A percentile compares a stretch with the other conserved stretches of the same genome.
Conservation (phyloP, 2,797 vertebrate species). For the Lepus townsendii region DNA sequence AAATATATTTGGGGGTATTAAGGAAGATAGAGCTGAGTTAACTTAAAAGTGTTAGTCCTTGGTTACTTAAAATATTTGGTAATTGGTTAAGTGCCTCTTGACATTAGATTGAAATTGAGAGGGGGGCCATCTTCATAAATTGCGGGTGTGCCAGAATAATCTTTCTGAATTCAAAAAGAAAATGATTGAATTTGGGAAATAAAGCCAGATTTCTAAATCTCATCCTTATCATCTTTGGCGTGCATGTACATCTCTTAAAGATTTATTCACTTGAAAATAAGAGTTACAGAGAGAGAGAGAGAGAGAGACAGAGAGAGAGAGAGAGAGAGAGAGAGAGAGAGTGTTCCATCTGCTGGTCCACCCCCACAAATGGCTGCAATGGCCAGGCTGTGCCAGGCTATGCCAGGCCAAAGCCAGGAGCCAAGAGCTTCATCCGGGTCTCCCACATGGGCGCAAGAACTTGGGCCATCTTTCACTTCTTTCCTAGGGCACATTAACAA, state of each 20-base stretch:
- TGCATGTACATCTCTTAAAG: not conserved
- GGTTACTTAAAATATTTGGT: slow-evolving; percentile 74
- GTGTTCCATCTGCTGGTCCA: too few species aligned
- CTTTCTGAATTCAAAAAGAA: slow-evolving; percentile 59
- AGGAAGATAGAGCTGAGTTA: slow-evolving; percentile 71
- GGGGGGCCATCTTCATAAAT: not conserved
- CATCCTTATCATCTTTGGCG: not conserved
- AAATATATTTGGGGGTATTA: slow-evolving; percentile 79
- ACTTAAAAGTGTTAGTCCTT: slow-evolving; percentile 72
- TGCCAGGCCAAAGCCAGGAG: too few species aligned
- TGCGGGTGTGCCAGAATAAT: slow-evolving; percentile 39
- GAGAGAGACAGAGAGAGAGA: too few species aligned
- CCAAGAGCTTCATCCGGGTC: too few species aligned
- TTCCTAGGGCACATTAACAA: too few species aligned
- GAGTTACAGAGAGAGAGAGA: too few species aligned
- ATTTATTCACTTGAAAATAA: too few species aligned
- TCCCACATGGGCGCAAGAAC: too few species aligned
- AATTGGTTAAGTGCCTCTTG: slow-evolving; percentile 74
- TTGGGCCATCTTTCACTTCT: too few species aligned
- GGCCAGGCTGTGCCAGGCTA: too few species aligned
- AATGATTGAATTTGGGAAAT: slow-evolving; percentile 55
- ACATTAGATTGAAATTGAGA: slow-evolving; percentile 62
- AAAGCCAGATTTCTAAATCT: slow-evolving; percentile 64
- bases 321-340: too few species aligned
- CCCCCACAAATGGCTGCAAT: too few species aligned